phyloP scores from a whole-genome alignment of 2,888 invertebrate species.

The Alsophila aescularia region DNA sequence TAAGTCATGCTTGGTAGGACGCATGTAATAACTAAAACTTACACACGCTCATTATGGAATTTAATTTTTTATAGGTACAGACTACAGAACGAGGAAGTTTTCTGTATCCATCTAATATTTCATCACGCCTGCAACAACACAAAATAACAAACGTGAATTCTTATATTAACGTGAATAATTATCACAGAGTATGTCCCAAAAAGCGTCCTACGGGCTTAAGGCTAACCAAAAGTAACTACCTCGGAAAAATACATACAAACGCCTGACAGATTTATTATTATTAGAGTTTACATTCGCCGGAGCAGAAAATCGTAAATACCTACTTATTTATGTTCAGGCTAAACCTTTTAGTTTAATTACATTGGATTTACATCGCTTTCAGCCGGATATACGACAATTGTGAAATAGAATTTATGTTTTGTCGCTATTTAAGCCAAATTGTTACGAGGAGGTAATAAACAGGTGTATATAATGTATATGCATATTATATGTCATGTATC shows the following conservation, averaged over 20 bases:
- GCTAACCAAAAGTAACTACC: constrained; percentile 23
- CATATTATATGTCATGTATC: too few species aligned
- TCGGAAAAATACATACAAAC: constrained; percentile 22
- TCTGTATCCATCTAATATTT: too few species aligned
- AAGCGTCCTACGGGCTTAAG: background rate
- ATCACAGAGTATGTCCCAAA: background rate
- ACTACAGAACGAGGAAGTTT: too few species aligned
- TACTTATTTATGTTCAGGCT: constrained; percentile 19
- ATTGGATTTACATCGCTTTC: constrained; percentile 18
- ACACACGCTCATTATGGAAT: too few species aligned
- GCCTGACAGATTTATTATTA: constrained; percentile 28
- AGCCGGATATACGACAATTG: constrained; percentile 1
- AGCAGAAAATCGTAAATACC: constrained; percentile 27
- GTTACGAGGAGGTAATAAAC: background rate
- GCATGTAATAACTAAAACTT: too few species aligned
- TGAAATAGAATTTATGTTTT: background rate
- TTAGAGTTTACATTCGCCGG: constrained; percentile 23
- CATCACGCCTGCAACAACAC: too few species aligned
- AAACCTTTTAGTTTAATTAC: constrained; percentile 29
- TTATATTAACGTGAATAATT: too few species aligned
- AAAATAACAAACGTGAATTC: background rate
- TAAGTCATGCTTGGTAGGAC: too few species aligned
- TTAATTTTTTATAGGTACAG: too few species aligned
- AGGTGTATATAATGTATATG: background rate
- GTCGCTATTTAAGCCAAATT: background rate